Evolutionary conservation across 2,888 invertebrate genomes (phyloP), one percentile per base, ranked within the genome.

Genomic region (Sarcophaga caerulescens): DNA sequence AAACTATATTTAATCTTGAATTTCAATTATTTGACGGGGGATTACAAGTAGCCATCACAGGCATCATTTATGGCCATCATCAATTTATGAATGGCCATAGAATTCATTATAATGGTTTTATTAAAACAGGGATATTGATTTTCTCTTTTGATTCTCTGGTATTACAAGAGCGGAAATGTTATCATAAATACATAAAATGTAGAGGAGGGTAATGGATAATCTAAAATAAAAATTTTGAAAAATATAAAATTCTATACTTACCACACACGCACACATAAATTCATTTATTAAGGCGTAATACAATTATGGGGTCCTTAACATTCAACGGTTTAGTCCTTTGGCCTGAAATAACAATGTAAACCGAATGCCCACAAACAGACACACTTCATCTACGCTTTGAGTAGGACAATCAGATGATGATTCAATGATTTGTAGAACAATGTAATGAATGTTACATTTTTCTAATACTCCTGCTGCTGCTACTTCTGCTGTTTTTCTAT

Each of bases 401-500:
- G 12, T 52, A 52, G 35, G 17, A 52, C 17, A 17, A 52, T 52
- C 52, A 52, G 52, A 35, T 35, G 8, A 10, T 35, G 35, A 52
- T 17, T 52, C 52, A 52, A 52, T 35, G 71, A 71, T 17, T 59
- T 59, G 59, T 25, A 19, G 19, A 35, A 62, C 35, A 73, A 60
- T 60, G 10, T 44, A 73, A 59, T 71, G 25, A 59, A 59, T 35
- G 52, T 52, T 25, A 68, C 47, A 68, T 45, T 68, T 57, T 35
- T 35, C 35, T 35, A 35, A 35, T 35, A 35, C 8, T 35, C 1
- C 10, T 10, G 8, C 35, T 35, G 35, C 35, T 35, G 8, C 10
- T 47, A 25, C 21, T 69, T 35, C 1, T 25, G 23, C 23, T 23
- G 23, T 23, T 23, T 23, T 23, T 3, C 1, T 35, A 1, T 35